Evolutionary conservation across 2,888 invertebrate species (phyloP).

Genomic region (Athrips mouffetella): DNA sequence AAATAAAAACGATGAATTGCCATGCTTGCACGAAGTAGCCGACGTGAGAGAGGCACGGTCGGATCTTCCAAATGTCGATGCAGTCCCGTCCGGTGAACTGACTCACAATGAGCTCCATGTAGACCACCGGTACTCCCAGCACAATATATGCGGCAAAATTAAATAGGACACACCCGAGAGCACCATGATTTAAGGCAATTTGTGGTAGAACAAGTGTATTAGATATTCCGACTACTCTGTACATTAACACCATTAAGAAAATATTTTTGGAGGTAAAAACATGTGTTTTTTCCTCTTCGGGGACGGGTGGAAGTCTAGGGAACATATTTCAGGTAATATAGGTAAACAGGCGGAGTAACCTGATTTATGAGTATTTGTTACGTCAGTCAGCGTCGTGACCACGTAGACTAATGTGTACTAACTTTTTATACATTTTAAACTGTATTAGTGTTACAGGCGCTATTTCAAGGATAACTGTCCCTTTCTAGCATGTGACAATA

Average conservation of each 20-base stretch:
- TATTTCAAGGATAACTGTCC: too few species aligned
- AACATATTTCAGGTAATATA: too few species aligned
- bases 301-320: too few species aligned
- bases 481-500: too few species aligned
- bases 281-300: slow-evolving; percentile 3
- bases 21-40: slow-evolving; percentile 51
- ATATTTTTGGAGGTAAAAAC: not conserved
- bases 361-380: too few species aligned
- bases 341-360: too few species aligned
- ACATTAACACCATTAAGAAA: not conserved
- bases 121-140: slow-evolving; percentile 57
- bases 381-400: too few species aligned
- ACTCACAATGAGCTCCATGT: slow-evolving; percentile 59
- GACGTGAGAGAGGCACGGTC: slow-evolving; percentile 52
- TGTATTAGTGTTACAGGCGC: too few species aligned
- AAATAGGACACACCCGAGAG: not conserved
- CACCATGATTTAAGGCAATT: not conserved
- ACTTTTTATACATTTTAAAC: too few species aligned
- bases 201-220: not conserved
- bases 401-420: too few species aligned
- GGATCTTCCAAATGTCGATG: slow-evolving; percentile 55
- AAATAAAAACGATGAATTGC: slow-evolving; percentile 43
- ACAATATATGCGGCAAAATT: slow-evolving; percentile 30
- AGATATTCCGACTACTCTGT: not conserved
- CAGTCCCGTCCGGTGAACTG: slow-evolving; percentile 63